Percentiles rank a stretch among this genome's conserved stretches.
Evolutionary conservation across 2,888 invertebrate genomes (phyloP).

Genomic region (Diadegma fenestrale): DNA sequence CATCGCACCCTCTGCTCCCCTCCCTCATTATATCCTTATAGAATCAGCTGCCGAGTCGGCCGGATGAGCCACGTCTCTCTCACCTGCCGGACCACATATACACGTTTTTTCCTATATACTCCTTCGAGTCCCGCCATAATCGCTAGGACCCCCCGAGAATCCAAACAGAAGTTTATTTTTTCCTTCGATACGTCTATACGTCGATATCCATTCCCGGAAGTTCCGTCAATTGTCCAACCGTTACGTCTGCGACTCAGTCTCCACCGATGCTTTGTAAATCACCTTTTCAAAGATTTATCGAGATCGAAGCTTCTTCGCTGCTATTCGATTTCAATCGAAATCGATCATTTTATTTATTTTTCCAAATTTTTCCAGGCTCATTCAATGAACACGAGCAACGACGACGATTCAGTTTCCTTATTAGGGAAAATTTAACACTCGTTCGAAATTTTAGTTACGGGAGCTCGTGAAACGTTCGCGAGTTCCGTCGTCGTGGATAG

Average conservation of each 20-base stretch:
- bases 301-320: background rate
- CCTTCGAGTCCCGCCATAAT: slow-evolving; percentile 15
- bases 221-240: background rate
- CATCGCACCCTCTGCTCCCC: slow-evolving; percentile 48
- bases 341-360: background rate
- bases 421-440: background rate
- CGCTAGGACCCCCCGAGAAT: slow-evolving; percentile 8
- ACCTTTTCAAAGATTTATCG: background rate
- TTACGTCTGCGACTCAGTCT: background rate
- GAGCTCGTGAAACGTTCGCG: slow-evolving; percentile 36
- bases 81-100: slow-evolving; percentile 76
- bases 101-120: slow-evolving; percentile 9
- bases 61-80: slow-evolving; percentile 72
- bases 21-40: slow-evolving; percentile 80
- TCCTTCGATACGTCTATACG: background rate
- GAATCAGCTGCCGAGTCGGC: slow-evolving; percentile 82
- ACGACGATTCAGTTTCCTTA: background rate
- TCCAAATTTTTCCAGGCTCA: background rate
- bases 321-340: background rate
- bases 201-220: slow-evolving; percentile 12
- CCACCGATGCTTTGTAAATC: background rate
- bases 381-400: background rate
- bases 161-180: background rate
- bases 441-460: slow-evolving; percentile 40
- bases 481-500: slow-evolving; percentile 5